These are phyloP conservation scores for Lethenteron reissneri DNA, from an alignment of 2,113 vertebrate genomes.

Conservation along the genomic window DNA sequence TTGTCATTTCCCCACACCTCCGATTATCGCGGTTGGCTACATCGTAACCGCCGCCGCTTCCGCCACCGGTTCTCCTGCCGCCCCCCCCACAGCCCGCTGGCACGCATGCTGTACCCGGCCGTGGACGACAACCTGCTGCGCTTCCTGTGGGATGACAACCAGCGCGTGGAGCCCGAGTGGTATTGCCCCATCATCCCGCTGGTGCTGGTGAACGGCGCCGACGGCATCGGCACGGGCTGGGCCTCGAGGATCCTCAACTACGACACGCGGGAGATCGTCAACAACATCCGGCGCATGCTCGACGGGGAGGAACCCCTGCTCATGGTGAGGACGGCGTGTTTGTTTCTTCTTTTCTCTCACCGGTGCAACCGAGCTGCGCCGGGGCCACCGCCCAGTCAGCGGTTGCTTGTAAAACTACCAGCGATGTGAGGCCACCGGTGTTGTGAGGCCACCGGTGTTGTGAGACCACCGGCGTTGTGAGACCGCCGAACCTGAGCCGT, in stretches of 20 bases:
- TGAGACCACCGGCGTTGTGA: too few relatives aligned
- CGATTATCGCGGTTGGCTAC: too few relatives aligned
- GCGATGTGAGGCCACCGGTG: too few relatives aligned
- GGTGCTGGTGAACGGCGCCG: conserved; percentile 63
- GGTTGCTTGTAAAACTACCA: too few relatives aligned
- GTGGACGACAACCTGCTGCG: conserved; percentile 60
- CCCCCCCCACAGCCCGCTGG: conserved; percentile 30
- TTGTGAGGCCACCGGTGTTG: too few relatives aligned
- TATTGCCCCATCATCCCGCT: conserved; percentile 84
- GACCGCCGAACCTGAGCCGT: too few relatives aligned
- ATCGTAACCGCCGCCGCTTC: too few relatives aligned
- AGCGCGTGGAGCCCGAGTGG: conserved; percentile 88
- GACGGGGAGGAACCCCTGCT: conserved; percentile 50
- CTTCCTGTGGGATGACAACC: conserved; percentile 79
- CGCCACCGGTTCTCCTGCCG: too few relatives aligned
- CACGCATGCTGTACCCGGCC: conserved; percentile 55
- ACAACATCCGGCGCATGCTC: conserved; percentile 56
- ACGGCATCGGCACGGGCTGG: conserved; percentile 94
- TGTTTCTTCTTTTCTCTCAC: neutral
- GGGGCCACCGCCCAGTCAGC: too few relatives aligned
- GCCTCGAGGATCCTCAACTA: conserved; percentile 76
- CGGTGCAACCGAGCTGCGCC: too few relatives aligned
- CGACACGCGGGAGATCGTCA: conserved; percentile 55
- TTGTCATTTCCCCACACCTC: too few relatives aligned
- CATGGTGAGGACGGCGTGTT: conserved; percentile 36